Conservation (phyloP, 2,888 invertebrate genomes). For the Tinea semifulvella region DNA sequence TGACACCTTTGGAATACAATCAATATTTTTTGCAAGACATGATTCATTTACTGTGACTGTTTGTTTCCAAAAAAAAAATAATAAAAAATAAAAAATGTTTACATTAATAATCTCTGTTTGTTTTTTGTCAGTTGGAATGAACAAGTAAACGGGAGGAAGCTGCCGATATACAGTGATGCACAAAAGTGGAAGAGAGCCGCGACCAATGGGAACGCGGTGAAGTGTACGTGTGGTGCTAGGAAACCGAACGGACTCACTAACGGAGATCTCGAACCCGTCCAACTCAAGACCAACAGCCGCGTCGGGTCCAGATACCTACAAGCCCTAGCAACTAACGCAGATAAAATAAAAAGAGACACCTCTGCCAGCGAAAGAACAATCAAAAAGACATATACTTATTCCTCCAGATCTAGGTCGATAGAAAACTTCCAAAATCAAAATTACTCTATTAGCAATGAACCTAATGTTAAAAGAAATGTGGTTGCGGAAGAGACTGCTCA, state of each 20-base stretch:
- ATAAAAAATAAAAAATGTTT: too few species aligned
- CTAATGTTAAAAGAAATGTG: conserved; percentile 29
- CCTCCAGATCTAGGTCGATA: conserved; percentile 54
- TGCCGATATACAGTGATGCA: conserved; percentile 63
- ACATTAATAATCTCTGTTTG: too few species aligned
- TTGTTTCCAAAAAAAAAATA: too few species aligned
- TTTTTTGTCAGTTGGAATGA: conserved; percentile 59
- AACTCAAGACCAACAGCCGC: conserved; percentile 50
- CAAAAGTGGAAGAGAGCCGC: conserved; percentile 61
- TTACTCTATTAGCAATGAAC: conserved; percentile 33
- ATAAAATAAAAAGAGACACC: conserved; percentile 45
- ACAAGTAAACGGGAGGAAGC: conserved; percentile 59
- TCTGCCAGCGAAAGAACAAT: conserved; percentile 46
- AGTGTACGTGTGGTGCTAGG: conserved; percentile 55
- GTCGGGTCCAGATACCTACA: conserved; percentile 59
- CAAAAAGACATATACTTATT: conserved; percentile 36
- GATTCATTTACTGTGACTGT: too few species aligned
- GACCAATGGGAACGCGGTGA: conserved; percentile 45
- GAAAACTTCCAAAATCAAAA: conserved; percentile 54
- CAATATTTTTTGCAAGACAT: too few species aligned
- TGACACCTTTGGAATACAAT: too few species aligned
- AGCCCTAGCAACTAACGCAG: conserved; percentile 45
- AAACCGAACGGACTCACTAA: conserved; percentile 42
- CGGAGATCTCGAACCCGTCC: conserved; percentile 35
- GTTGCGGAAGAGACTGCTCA: conserved; percentile 42